Base-by-base conservation (phyloP, 2,113 vertebrate genomes). In the Macroglossus sobrinus region DNA sequence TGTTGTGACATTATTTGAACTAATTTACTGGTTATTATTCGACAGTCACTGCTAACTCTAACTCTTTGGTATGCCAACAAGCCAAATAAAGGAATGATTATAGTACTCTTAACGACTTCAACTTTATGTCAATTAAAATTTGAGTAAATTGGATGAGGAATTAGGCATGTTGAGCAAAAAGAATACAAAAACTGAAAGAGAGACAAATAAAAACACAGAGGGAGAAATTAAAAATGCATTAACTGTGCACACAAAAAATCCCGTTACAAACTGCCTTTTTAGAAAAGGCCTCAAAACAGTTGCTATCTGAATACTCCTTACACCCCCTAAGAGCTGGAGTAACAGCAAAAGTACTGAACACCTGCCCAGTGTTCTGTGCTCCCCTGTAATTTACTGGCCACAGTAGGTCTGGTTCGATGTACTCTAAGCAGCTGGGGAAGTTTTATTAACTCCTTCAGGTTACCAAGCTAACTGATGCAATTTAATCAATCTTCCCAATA, bases 61-160 rank as follows among this genome's bases (percentile, higher is more conserved):
- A 84, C 50, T 75, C 76, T 84, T 40, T 90, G 84, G 59, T 72
- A 26, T 95, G 71, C 82, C 81, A 97, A 72, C 24, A 94, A 93
- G 50, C 38, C 76, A 90, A 88, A 97, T 43, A 78, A 89, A 98
- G 74, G 89, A 95, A 95, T 91, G 81, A 93, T 89, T 92, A 79
- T 74, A 97, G 91, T 68, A 38, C 87, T 94, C 66, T 88, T 92
- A 91, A 91, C 68, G 53, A 82, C 40, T 95, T 97, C 81, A 93
- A 86, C 75, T 92, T 89, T 76, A 80, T 59, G 84, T 96, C 76
- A 96, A 94, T 95, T 96, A 97, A 88, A 94, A 93, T 92, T n/a
- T 90, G 71, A 91, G 43, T 33, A 84, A 75, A 81, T 8, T 50
- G 72, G 50, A 89, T 82, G 82, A 84, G 28, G 74, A 93, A 90